Conservation (phyloP, 2,113 vertebrate genomes). For the Ploceus nigricollis region DNA sequence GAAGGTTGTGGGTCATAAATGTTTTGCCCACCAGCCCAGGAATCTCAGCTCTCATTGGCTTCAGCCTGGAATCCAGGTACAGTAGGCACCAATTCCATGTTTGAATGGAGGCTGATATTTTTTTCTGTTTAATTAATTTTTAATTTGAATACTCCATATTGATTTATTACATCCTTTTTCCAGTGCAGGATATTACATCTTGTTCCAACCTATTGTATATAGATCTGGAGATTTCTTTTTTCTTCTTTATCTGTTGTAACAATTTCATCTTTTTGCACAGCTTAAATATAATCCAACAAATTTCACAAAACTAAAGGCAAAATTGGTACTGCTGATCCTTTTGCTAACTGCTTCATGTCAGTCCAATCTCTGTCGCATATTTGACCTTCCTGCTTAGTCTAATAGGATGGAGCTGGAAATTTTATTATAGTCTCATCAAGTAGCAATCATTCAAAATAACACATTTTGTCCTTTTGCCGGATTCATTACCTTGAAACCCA, state of each 20-base stretch:
- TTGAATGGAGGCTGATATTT: background rate
- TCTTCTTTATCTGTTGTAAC: background rate
- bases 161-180: background rate
- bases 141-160: background rate
- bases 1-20: background rate
- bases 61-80: background rate
- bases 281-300: background rate
- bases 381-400: constrained; percentile 40
- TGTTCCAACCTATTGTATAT: background rate
- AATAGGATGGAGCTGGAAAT: constrained; percentile 25
- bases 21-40: background rate
- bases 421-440: constrained; percentile 48
- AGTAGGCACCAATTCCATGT: background rate
- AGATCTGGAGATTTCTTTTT: background rate
- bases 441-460: constrained; percentile 54
- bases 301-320: background rate
- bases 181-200: background rate
- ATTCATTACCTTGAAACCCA: constrained; percentile 46
- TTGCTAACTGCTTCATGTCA: background rate
- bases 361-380: background rate
- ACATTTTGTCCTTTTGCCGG: constrained; percentile 20
- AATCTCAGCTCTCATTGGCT: background rate
- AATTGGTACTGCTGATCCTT: background rate
- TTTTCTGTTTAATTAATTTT: background rate
- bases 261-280: background rate